Conservation (phyloP, 1,140 invertebrate genomes). For the Oryzaephilus surinamensis region DNA sequence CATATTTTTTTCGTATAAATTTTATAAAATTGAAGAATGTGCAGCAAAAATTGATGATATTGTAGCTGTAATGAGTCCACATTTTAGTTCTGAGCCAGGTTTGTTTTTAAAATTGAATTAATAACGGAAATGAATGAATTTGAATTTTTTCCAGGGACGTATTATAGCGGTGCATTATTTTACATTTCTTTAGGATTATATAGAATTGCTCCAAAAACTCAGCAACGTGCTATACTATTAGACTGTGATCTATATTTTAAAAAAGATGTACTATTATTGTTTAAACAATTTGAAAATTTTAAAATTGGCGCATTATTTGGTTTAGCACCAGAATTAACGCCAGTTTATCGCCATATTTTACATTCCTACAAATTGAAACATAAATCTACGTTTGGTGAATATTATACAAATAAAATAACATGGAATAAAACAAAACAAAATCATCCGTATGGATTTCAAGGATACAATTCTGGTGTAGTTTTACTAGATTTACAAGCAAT, state of each 20-base stretch:
- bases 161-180: constrained; percentile 75
- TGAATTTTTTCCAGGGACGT: constrained; percentile 45
- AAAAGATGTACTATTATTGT: constrained; percentile 55
- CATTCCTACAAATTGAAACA: constrained; percentile 45
- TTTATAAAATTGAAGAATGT: constrained; percentile 53
- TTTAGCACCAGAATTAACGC: constrained; percentile 64
- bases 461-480: constrained; percentile 74
- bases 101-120: constrained; percentile 8
- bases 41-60: constrained; percentile 51
- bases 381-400: constrained; percentile 32
- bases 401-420: constrained; percentile 21
- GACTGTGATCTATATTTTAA: constrained; percentile 73
- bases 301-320: constrained; percentile 55
- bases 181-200: constrained; percentile 70
- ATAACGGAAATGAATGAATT: constrained; percentile 8
- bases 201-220: constrained; percentile 50
- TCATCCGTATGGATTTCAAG: constrained; percentile 53
- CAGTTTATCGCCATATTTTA: constrained; percentile 71
- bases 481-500: constrained; percentile 62
- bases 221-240: constrained; percentile 58
- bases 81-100: constrained; percentile 66
- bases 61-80: constrained; percentile 56
- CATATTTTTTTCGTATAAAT: constrained; percentile 37
- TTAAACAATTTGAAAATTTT: constrained; percentile 55
- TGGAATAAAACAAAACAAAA: constrained; percentile 3